phyloP scores from a whole-genome alignment of 2,113 vertebrate species.

The Dicentrarchus labrax region DNA sequence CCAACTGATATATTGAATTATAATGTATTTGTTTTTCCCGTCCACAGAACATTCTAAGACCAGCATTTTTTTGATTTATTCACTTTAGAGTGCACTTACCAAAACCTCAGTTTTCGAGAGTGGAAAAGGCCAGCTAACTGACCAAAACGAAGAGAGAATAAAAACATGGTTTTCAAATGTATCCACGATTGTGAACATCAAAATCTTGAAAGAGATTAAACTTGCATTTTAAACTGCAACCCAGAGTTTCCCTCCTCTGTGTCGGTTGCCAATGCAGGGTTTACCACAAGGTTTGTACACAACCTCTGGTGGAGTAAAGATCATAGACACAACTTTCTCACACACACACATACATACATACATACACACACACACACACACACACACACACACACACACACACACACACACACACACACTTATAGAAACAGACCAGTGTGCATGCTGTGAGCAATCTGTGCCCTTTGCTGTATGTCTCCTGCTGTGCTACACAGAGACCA shows the following conservation, averaged over 20 bases:
- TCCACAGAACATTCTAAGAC: not conserved
- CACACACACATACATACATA: not conserved
- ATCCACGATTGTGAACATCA: conserved; percentile 11
- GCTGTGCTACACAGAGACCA: conserved; percentile 59
- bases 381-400: conserved; percentile 2
- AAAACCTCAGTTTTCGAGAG: not conserved
- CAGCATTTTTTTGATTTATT: not conserved
- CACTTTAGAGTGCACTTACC: not conserved
- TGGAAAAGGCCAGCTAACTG: not conserved
- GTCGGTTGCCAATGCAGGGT: conserved; percentile 11
- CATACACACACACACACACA: conserved; percentile 6
- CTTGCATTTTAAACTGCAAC: conserved; percentile 50
- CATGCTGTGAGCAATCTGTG: conserved; percentile 59
- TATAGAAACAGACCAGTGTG: conserved; percentile 16
- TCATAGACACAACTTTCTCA: conserved; percentile 9
- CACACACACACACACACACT: not conserved
- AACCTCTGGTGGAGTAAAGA: conserved; percentile 44
- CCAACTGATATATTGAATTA: not conserved
- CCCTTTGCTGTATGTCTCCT: conserved; percentile 59
- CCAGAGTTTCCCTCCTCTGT: conserved; percentile 23
- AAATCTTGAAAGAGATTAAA: conserved; percentile 31
- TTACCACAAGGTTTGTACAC: conserved; percentile 42
- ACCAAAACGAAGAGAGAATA: not conserved
- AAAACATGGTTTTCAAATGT: not conserved
- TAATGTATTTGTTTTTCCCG: not conserved